Percentiles rank a stretch among this genome's conserved stretches.
These are phyloP conservation scores for Globicephala melas DNA, from an alignment of 2,113 vertebrate genomes.

Conservation along the genomic window DNA sequence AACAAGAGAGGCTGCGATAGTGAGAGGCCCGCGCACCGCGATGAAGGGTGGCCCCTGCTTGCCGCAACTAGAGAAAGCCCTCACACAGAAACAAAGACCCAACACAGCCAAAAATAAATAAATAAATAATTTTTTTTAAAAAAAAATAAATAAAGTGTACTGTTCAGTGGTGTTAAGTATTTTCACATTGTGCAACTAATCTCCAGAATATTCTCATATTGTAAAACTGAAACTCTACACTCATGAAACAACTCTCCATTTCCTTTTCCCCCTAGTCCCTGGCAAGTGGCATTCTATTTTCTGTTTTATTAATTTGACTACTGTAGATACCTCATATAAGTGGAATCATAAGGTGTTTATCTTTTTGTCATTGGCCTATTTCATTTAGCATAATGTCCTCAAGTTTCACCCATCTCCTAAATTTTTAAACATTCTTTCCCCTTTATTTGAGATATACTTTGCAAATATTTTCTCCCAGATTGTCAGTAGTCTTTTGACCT, in stretches of 20 bases:
- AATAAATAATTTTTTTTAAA: too few relatives aligned
- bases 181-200: background rate
- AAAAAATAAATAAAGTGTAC: background rate
- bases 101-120: too few relatives aligned
- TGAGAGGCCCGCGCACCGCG: too few relatives aligned
- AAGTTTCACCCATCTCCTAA: background rate
- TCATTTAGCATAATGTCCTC: background rate
- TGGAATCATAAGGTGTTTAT: background rate
- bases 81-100: too few relatives aligned
- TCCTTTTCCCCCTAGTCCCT: background rate
- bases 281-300: background rate
- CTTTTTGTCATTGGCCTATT: background rate
- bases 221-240: background rate
- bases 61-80: too few relatives aligned
- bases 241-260: background rate
- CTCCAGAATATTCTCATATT: background rate
- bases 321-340: background rate
- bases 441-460: background rate
- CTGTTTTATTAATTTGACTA: background rate
- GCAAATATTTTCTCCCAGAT: background rate
- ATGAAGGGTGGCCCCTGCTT: too few relatives aligned
- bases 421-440: background rate
- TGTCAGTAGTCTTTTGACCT: background rate
- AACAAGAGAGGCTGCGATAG: too few relatives aligned
- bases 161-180: background rate